Base-by-base conservation (phyloP, 2,113 vertebrate genomes). In the Brachypteracias leptosomus region DNA sequence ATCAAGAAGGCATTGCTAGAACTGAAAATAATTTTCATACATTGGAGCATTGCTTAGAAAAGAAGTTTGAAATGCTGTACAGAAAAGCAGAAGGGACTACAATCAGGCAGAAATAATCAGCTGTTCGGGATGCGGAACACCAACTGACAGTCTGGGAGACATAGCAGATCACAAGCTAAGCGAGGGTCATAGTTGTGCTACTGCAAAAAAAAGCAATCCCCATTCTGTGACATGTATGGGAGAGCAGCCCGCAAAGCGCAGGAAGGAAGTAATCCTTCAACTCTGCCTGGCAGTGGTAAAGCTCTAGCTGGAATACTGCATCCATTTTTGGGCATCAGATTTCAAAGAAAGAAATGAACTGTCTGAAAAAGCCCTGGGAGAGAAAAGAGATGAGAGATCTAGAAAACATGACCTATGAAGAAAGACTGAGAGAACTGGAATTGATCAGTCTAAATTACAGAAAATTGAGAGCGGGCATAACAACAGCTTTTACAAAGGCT, bases 301-400 rank as follows among this genome's bases (percentile, higher is more conserved):
- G 85, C 88, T 90, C 54, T 57, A 70, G 54, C 67, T 83, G 75
- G 78, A 88, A 85, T 44, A 79, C 28, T 63, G 67, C 59, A 86
- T 79, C 91, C 89, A 91, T 85, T 90, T 93, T 85, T 10, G 81
- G 79, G 85, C 72, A 86, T 91, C 88, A 59, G 85, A 90, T 95
- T 94, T 97, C 94, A 97, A 90, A 96, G 94, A 80, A 84, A 94
- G 51, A 82, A 88, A 91, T 38, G 16, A 94, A 90, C 80, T 81
- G 38, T 51, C 67, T 96, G 79, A 88, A 95, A 93, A 91, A 88
- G 36, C 13, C 67, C 71, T 38, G 17, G 26, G 85, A 93, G 66
- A 81, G 57, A 47, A 85, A 75, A 88, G 65, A 85, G 71, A 95
- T 93, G 72, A 77, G 68, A 86, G 80, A 93, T 88, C 94, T 86